Evolutionary conservation across 2,797 vertebrate species (phyloP), one percentile per base, ranked within the genome.

Genomic region (Heteromormyrus szaboi): DNA sequence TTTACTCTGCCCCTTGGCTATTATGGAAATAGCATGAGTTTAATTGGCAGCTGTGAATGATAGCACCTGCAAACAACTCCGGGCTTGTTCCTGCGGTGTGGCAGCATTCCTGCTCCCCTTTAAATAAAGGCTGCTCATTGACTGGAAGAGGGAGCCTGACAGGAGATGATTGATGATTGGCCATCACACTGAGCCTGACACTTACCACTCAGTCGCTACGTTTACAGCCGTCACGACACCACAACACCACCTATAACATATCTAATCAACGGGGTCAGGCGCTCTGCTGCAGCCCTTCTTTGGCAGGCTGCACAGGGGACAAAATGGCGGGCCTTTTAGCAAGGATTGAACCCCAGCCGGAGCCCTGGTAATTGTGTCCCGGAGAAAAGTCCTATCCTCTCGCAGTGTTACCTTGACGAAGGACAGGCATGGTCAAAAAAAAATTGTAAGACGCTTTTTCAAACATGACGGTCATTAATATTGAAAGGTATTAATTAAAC

Each of bases 11-110:
- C 95, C 95, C 93, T 89, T 90, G 95, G 95, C 95, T 94, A 94
- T 93, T 95, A 95, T 95, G 95, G 94, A 97, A 97, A 97, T 96
- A 94, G 96, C 95, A 96, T 91, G 50, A 91, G 93, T 95, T 96
- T 96, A 96, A 96, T 94, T 96, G 96, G 95, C 96, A 97, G 95
- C 94, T 96, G 95, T 95, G 96, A 96, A 95, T 91, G 96, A 95
- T 94, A 95, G 95, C 95, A 96, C 96, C 96, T 97, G 96, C 95
- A 95, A 95, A 96, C 95, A 96, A 95, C 96, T 97, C 95, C 93
- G 94, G 96, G 95, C 96, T 96, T 95, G 95, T 96, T 96, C 94
- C 93, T 95, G 95, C 95, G 95, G 95, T 96, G 95, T 96, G 95
- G 95, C 95, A 94, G 93, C 95, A 96, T 96, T 96, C 95, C 96